Percentiles rank a stretch among this genome's conserved stretches.
Evolutionary conservation across 2,888 invertebrate genomes (phyloP).

Genomic region (Protophormia terraenovae): DNA sequence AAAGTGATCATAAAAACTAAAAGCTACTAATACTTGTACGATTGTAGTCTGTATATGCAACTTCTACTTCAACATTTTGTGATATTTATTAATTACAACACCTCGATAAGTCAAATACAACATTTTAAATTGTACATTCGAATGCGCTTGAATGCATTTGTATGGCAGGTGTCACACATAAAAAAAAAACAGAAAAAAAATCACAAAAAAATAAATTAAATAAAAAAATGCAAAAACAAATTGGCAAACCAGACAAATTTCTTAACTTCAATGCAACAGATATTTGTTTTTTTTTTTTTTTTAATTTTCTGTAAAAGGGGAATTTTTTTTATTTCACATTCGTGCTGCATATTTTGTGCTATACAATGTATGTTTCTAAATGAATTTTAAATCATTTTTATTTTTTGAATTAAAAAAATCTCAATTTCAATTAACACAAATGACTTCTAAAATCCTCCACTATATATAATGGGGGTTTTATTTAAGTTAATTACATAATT

Average conservation of each 20-base stretch:
- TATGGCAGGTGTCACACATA: conserved; percentile 55
- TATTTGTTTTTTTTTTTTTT: not conserved
- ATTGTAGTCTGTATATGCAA: conserved; percentile 5
- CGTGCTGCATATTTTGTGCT: not conserved
- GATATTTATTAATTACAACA: conserved; percentile 62
- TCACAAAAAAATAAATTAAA: not conserved
- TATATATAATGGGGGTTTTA: not conserved
- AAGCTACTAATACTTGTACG: not conserved
- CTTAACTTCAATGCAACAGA: conserved; percentile 30
- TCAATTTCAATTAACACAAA: not conserved
- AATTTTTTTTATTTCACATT: conserved; percentile 11
- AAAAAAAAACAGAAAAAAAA: conserved; percentile 8
- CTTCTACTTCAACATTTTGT: conserved; percentile 24
- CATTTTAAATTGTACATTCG: conserved; percentile 58
- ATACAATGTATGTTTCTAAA: not conserved
- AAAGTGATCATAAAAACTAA: not conserved
- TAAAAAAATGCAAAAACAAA: conserved; percentile 44
- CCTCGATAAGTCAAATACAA: conserved; percentile 65
- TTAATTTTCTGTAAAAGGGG: conserved; percentile 14
- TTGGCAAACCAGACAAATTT: conserved; percentile 51
- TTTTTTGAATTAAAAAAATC: not conserved
- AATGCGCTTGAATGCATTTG: conserved; percentile 58
- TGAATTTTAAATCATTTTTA: no score
- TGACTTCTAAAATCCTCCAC: not conserved
- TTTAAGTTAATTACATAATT: not conserved